These are phyloP conservation scores for Linepithema humile DNA, from an alignment of 1,140 invertebrate genomes.

Conservation along the genomic window DNA sequence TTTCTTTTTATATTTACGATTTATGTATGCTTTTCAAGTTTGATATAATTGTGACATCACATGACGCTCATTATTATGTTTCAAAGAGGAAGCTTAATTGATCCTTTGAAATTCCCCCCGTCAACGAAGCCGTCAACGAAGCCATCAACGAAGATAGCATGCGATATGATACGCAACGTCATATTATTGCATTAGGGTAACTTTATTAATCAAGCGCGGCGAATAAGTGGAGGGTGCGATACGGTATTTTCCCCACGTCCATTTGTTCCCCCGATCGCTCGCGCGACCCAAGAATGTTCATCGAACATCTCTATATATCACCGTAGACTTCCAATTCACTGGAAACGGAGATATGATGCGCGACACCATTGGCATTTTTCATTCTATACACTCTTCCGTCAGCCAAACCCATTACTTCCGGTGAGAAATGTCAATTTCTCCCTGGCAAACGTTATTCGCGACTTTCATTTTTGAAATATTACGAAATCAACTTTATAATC, in stretches of 20 bases:
- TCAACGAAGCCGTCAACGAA: conserved; percentile 49
- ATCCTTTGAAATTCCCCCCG: conserved; percentile 57
- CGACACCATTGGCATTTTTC: conserved; percentile 48
- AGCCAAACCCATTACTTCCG: conserved; percentile 13
- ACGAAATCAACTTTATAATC: background rate
- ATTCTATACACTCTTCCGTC: background rate
- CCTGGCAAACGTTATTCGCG: background rate
- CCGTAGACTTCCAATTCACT: conserved; percentile 33
- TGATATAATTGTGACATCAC: background rate
- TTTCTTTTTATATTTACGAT: too few species aligned
- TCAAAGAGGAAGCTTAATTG: conserved; percentile 45
- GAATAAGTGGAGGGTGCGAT: background rate
- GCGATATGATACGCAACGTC: conserved; percentile 15
- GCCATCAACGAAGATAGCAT: conserved; percentile 50
- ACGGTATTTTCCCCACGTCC: conserved; percentile 16
- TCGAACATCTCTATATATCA: conserved; percentile 40
- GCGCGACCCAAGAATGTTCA: background rate
- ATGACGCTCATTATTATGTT: too few species aligned
- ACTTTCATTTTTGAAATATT: background rate
- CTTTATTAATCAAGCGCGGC: conserved; percentile 70
- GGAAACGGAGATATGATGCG: conserved; percentile 29
- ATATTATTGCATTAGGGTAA: conserved; percentile 71
- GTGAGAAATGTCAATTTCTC: conserved; percentile 39
- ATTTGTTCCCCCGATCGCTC: conserved; percentile 1
- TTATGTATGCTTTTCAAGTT: too few species aligned